Base-by-base conservation (phyloP, 2,888 invertebrate genomes). In the Incurvaria masculella region DNA sequence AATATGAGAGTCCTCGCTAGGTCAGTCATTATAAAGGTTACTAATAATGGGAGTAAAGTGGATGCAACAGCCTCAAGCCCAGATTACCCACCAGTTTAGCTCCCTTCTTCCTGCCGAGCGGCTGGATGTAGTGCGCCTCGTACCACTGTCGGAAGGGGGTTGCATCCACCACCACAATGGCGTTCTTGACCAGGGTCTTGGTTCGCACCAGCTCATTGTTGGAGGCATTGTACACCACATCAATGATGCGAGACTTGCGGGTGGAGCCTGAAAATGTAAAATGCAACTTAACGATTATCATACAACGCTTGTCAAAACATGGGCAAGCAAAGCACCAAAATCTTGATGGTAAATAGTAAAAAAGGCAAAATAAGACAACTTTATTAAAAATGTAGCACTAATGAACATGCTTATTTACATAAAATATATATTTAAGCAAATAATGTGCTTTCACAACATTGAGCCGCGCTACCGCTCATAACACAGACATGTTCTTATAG, bases 141-240 rank as follows among this genome's bases (percentile, higher is more conserved):
- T 97, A 99, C 98, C 97, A 99, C 71, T 97, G 97, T 70, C 98
- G 88, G 85, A 97, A 98, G 49, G 99, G 98, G 27, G 97, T 94
- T 43, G 96, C 97, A 72, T 99, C 99, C 61, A 99, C 89, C 54
- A 94, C 89, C 58, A 99, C 93, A 67, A 98, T 97, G 53, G 94
- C 93, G 68, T 97, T 97, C 81, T 99, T 99, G 59, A 99, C 98
- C 69, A 99, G 82, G 40, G 99, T 99, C 80, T 99, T 99, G 62
- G 99, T 99, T 80, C 99, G 89, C 55, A 99, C 99, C 83, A 99
- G 84, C 79, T 99, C 99, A 74, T 99, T 99, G 85, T 97, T 99
- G 58, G 96, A 97, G 44, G 99, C 97, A 78, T 99, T 99, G 84
- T 99, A 99, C 39, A 99, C 96, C 49, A 98, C 98, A 81, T 99